These are phyloP conservation scores for Neodiprion lecontei DNA, from an alignment of 1,140 invertebrate genomes.

Conservation along the genomic window DNA sequence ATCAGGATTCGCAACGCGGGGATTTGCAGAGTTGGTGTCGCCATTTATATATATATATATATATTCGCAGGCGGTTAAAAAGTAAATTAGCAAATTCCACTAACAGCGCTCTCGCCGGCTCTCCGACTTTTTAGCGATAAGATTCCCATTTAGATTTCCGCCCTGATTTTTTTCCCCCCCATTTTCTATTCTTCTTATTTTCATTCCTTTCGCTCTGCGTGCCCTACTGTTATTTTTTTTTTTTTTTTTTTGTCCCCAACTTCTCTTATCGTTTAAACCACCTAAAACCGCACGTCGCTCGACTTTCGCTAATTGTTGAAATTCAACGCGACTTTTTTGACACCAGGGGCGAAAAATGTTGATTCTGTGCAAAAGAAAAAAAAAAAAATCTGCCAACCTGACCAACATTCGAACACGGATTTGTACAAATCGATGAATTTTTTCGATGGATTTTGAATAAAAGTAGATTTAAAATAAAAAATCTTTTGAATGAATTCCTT, in stretches of 20 bases:
- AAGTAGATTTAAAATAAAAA: too few relatives aligned
- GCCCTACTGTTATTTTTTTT: not conserved
- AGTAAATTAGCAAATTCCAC: conserved; percentile 35
- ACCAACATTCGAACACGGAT: too few relatives aligned
- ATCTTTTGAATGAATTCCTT: too few relatives aligned
- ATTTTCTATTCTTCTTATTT: not conserved
- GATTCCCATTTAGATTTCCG: conserved; percentile 39
- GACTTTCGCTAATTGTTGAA: too few relatives aligned
- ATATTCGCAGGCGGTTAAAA: conserved; percentile 13
- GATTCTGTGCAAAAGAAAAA: too few relatives aligned
- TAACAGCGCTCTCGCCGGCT: conserved; percentile 9
- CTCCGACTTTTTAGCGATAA: conserved; percentile 24
- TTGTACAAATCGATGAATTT: too few relatives aligned
- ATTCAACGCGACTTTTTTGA: too few relatives aligned
- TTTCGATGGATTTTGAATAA: too few relatives aligned
- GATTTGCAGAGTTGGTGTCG: not conserved
- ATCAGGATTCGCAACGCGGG: not conserved
- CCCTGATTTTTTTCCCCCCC: not conserved
- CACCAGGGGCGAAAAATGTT: too few relatives aligned
- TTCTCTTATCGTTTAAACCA: not conserved
- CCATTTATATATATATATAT: not conserved
- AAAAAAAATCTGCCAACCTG: too few relatives aligned
- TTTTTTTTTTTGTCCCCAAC: not conserved
- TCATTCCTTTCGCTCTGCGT: not conserved
- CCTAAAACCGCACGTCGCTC: not conserved